A percentile compares a stretch with the other conserved stretches of the same genome.
phyloP scores from a whole-genome alignment of 2,888 invertebrate species.

The Mimas tiliae region DNA sequence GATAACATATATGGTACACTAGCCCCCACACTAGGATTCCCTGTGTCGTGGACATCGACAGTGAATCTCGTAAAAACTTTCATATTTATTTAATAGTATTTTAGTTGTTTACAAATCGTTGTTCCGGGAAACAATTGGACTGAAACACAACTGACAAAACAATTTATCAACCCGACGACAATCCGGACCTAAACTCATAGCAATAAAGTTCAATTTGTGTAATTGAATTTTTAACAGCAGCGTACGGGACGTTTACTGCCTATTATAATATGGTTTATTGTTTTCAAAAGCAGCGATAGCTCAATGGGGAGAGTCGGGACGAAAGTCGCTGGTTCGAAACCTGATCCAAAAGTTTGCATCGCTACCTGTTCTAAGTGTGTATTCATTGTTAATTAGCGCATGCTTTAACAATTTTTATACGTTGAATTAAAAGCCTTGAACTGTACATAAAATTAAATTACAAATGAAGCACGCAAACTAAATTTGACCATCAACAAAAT shows the following conservation, averaged over 20 bases:
- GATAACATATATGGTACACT: too few species aligned
- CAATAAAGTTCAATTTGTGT: constrained; percentile 22
- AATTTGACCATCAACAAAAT: constrained; percentile 23
- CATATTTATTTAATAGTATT: too few species aligned
- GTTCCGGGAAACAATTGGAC: not conserved
- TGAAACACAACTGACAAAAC: constrained; percentile 3
- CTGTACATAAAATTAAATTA: not conserved
- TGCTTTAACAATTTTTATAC: too few species aligned
- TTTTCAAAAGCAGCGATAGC: not conserved
- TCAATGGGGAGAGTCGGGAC: too few species aligned
- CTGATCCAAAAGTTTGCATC: too few species aligned
- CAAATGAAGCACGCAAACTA: constrained; percentile 9
- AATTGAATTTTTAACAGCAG: constrained; percentile 16
- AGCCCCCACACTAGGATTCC: too few species aligned
- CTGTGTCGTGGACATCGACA: too few species aligned
- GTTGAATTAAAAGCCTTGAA: not conserved
- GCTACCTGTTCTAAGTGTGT: too few species aligned
- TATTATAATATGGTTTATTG: not conserved
- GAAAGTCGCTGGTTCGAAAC: too few species aligned
- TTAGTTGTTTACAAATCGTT: too few species aligned
- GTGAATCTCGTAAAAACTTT: not conserved
- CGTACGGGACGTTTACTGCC: constrained; percentile 1
- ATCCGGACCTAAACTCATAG: not conserved
- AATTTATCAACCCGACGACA: constrained; percentile 11
- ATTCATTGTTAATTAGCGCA: too few species aligned